phyloP scores from a whole-genome alignment of 2,113 vertebrate species.

The Sylvia atricapilla region DNA sequence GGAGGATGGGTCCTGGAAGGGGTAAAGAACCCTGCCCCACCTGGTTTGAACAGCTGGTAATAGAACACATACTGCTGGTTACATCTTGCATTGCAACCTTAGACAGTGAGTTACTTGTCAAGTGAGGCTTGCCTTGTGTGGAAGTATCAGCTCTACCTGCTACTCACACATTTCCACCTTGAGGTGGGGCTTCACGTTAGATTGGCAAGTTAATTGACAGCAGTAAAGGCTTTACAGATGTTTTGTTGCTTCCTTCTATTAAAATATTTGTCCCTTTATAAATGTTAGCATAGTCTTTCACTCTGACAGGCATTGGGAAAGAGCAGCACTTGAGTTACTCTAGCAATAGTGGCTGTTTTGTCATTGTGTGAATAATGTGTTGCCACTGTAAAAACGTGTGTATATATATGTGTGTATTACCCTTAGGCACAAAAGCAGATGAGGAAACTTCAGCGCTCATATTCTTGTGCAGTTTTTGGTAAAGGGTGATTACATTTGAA shows the following conservation, averaged over 20 bases:
- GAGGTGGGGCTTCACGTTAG: neutral
- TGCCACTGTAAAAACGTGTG: neutral
- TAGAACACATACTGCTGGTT: neutral
- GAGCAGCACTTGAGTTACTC: neutral
- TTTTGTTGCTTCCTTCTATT: neutral
- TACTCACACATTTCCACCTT: neutral
- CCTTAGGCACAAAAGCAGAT: neutral
- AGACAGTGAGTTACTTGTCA: neutral
- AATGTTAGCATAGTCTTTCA: neutral
- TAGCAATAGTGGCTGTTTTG: neutral
- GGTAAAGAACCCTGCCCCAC: neutral
- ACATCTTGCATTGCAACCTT: neutral
- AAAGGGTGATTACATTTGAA: neutral
- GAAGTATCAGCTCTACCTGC: neutral
- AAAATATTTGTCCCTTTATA: neutral
- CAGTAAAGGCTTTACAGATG: neutral
- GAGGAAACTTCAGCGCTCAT: neutral
- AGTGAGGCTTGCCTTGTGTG: neutral
- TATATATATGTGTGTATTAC: accelerated
- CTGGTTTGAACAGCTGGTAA: neutral
- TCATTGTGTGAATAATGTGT: neutral
- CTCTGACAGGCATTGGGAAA: neutral
- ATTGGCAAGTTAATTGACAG: neutral
- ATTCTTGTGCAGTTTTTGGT: neutral
- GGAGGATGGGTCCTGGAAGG: neutral